phyloP scores from a whole-genome alignment of 1,140 invertebrate genomes.

The Penaeus chinensis region DNA sequence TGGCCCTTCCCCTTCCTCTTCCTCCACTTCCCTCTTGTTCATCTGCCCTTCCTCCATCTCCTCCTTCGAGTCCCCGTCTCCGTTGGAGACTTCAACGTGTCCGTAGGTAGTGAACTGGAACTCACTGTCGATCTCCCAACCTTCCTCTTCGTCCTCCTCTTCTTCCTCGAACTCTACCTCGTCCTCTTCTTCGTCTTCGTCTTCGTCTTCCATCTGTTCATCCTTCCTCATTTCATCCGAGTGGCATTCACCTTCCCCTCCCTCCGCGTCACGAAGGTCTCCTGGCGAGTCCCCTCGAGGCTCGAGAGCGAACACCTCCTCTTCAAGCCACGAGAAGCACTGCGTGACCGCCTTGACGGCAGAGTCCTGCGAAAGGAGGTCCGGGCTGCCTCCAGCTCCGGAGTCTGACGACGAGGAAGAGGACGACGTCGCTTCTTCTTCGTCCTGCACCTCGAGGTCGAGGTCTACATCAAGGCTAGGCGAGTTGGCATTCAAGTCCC shows the following conservation, averaged over 20 bases:
- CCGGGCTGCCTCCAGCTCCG: conserved; percentile 38
- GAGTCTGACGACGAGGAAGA: conserved; percentile 42
- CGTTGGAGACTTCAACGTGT: background rate
- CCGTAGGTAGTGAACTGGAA: conserved; percentile 16
- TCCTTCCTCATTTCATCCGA: background rate
- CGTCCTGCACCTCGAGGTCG: conserved; percentile 3
- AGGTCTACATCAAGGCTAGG: conserved; percentile 12
- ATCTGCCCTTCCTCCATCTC: too few relatives aligned
- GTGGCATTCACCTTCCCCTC: background rate
- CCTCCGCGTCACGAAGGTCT: background rate
- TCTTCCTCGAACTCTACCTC: background rate
- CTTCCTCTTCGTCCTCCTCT: background rate
- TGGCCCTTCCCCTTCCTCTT: too few relatives aligned
- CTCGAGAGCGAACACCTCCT: conserved; percentile 46
- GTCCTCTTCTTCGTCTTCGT: conserved; percentile 12
- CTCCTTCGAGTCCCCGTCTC: too few relatives aligned
- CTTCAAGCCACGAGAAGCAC: conserved; percentile 55
- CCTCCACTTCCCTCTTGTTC: too few relatives aligned
- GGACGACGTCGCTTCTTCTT: conserved; percentile 10
- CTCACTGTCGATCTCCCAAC: background rate
- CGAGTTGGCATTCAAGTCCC: conserved; percentile 1
- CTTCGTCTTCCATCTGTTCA: background rate
- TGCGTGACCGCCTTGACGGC: conserved; percentile 38
- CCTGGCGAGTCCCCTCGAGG: background rate
- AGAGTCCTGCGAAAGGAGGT: conserved; percentile 27